Conservation (phyloP, 2,113 vertebrate species). For the Elaphurus davidianus region DNA sequence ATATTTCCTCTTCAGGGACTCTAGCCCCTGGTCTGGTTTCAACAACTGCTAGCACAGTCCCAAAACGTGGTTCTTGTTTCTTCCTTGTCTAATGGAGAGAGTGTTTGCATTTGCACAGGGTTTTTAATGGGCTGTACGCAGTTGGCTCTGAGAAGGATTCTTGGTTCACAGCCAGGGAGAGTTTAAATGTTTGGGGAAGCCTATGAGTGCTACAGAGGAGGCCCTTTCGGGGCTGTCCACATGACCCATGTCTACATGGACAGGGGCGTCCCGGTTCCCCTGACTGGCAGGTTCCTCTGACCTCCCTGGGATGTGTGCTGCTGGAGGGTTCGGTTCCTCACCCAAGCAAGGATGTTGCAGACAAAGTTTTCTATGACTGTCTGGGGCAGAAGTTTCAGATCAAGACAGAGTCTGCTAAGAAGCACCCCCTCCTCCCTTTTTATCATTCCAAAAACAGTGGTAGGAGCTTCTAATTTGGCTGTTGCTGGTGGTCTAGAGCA, state of each 20-base stretch:
- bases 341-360: neutral
- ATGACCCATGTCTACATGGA: neutral
- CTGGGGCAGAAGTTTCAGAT: neutral
- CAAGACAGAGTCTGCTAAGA: neutral
- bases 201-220: neutral
- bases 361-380: neutral
- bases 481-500: neutral
- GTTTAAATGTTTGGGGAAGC: slow-evolving; percentile 29
- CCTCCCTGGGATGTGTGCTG: neutral
- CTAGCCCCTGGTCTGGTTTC: slow-evolving; percentile 67
- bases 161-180: slow-evolving; percentile 60
- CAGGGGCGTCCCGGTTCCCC: neutral
- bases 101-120: slow-evolving; percentile 55
- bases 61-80: slow-evolving; percentile 66
- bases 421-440: neutral
- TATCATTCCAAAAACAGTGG: slow-evolving; percentile 22
- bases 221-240: neutral
- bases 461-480: neutral
- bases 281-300: neutral
- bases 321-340: neutral
- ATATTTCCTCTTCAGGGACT: slow-evolving; percentile 74
- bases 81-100: slow-evolving; percentile 65
- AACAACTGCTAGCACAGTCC: slow-evolving; percentile 70
- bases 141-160: slow-evolving; percentile 56
- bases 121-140: slow-evolving; percentile 54